Conservation (phyloP, 2,888 invertebrate species). For the Caenorhabditis doughertyi region DNA sequence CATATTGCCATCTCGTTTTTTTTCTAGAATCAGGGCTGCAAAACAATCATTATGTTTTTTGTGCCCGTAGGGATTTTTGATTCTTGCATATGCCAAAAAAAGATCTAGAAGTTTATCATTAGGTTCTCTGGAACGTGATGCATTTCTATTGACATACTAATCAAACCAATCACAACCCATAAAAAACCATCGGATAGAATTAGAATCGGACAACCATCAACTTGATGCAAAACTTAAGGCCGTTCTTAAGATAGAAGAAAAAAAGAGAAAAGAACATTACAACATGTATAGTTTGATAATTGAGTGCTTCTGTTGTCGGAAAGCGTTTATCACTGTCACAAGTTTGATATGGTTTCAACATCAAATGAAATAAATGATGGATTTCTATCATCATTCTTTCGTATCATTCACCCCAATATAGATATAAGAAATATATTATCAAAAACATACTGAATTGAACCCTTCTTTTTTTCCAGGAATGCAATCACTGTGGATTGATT, state of each 20-base stretch:
- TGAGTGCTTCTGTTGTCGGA: neutral
- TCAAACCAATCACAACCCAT: neutral
- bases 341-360: conserved; percentile 25
- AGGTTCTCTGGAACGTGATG: neutral
- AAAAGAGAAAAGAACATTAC: conserved; percentile 24
- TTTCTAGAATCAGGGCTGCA: neutral
- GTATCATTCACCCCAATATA: neutral
- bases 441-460: neutral
- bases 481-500: conserved; percentile 93
- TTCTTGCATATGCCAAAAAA: neutral
- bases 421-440: neutral
- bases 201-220: neutral
- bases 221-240: conserved; percentile 40
- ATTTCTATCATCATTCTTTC: conserved; percentile 1
- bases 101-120: neutral
- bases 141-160: neutral
- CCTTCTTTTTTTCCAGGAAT: conserved; percentile 83
- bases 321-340: conserved; percentile 19
- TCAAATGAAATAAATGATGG: conserved; percentile 9
- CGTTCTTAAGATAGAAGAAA: conserved; percentile 28
- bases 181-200: conserved; percentile 7
- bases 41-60: neutral
- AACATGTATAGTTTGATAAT: conserved; percentile 46
- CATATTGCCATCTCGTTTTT: conserved; percentile 19
- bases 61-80: neutral